Percentiles rank a stretch among this genome's conserved stretches.
Evolutionary conservation across 35 echinoderm and acorn worm genomes (phyloP).

Genomic region (Eucidaris tribuloides): DNA sequence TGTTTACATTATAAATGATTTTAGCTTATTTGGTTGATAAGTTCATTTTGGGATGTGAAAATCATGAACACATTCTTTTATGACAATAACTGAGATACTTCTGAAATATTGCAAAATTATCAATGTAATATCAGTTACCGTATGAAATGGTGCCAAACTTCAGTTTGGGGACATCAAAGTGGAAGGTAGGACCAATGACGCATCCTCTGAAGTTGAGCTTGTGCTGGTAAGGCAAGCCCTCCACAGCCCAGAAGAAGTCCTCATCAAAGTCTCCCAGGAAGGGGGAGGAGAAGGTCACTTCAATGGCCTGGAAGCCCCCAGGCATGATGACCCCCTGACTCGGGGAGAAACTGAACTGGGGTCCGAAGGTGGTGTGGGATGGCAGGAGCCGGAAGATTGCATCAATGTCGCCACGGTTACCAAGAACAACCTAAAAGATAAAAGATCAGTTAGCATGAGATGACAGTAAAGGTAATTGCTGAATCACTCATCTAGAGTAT

Average conservation of each 20-base stretch:
- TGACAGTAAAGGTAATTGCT: background rate
- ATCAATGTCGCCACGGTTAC: slow-evolving; percentile 95
- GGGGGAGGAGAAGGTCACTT: slow-evolving; percentile 88
- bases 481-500: background rate
- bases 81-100: too few species aligned
- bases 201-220: slow-evolving; percentile 84
- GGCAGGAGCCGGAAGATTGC: slow-evolving; percentile 70
- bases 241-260: slow-evolving; percentile 74
- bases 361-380: slow-evolving; percentile 84
- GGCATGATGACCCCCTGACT: slow-evolving; percentile 67
- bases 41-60: too few species aligned
- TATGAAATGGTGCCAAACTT: slow-evolving; percentile 98
- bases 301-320: slow-evolving; percentile 86
- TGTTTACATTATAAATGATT: too few species aligned
- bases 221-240: slow-evolving; percentile 74
- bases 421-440: slow-evolving; percentile 69
- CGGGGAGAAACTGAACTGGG: slow-evolving; percentile 82
- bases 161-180: slow-evolving; percentile 91
- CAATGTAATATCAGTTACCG: too few species aligned
- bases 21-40: too few species aligned
- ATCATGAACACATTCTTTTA: too few species aligned
- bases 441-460: background rate
- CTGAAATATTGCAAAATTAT: too few species aligned
- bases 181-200: slow-evolving; percentile 97
- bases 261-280: slow-evolving; percentile 91